Conservation (phyloP, 2,797 vertebrate genomes). For the Spatula clypeata region DNA sequence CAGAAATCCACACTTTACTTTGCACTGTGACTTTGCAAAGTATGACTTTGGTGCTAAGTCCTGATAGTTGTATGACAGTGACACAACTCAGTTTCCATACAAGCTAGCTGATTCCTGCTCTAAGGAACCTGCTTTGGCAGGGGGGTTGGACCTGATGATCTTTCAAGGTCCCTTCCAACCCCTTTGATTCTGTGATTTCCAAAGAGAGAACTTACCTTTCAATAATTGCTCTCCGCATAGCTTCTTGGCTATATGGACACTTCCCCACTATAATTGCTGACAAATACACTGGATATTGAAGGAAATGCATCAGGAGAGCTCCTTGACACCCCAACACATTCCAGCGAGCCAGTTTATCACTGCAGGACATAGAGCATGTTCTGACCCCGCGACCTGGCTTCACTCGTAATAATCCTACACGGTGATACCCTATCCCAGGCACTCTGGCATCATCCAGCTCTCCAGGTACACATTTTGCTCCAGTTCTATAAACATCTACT, state of each 20-base stretch:
- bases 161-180: no score
- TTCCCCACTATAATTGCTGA: slow-evolving; percentile 89
- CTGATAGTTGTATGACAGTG: background rate
- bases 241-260: slow-evolving; percentile 90
- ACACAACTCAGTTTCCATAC: background rate
- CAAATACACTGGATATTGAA: slow-evolving; percentile 91
- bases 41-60: background rate
- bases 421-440: slow-evolving; percentile 89
- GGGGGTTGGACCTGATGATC: no score
- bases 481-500: slow-evolving; percentile 91
- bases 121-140: no score
- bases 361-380: slow-evolving; percentile 94
- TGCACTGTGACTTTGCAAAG: background rate
- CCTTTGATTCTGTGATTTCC: background rate
- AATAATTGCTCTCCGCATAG: slow-evolving; percentile 89
- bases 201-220: slow-evolving; percentile 81
- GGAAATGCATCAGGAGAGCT: slow-evolving; percentile 93
- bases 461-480: slow-evolving; percentile 93
- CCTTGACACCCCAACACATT: slow-evolving; percentile 94
- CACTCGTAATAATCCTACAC: slow-evolving; percentile 88
- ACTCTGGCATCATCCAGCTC: slow-evolving; percentile 81
- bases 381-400: slow-evolving; percentile 95
- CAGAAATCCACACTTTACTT: background rate
- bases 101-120: no score
- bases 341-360: slow-evolving; percentile 96